Evolutionary conservation across 35 echinoderm and acorn worm genomes (phyloP).

Genomic region (Stichopus chloronotus): DNA sequence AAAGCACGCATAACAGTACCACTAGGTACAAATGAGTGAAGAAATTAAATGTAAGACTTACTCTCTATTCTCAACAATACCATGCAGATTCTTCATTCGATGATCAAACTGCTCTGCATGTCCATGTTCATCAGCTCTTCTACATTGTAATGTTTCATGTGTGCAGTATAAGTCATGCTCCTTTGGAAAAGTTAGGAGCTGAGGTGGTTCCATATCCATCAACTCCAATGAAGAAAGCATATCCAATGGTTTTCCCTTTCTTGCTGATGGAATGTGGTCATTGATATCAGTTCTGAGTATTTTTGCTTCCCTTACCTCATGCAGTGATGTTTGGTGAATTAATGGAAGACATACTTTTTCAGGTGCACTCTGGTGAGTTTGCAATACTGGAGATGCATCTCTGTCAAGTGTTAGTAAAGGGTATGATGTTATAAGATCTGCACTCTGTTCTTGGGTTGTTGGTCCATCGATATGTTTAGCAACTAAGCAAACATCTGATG

Average conservation of each 20-base stretch:
- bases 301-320: conserved; percentile 23
- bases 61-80: not conserved
- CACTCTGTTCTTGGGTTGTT: not conserved
- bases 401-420: conserved; percentile 37
- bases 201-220: conserved; percentile 31
- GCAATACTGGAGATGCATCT: conserved; percentile 31
- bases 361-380: not conserved
- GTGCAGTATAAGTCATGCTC: not conserved
- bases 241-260: not conserved
- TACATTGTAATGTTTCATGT: not conserved
- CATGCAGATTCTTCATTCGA: not conserved
- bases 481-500: not conserved
- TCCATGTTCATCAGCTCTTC: not conserved
- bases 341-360: conserved; percentile 15
- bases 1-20: too few species aligned
- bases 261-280: not conserved
- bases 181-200: conserved; percentile 13
- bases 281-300: conserved; percentile 14
- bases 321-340: conserved; percentile 19
- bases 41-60: not conserved
- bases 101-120: not conserved
- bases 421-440: not conserved
- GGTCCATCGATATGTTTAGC: not conserved
- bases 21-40: not conserved
- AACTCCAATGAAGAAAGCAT: not conserved